These are phyloP conservation scores for Zaprionus obscuricornis DNA, from an alignment of 2,888 invertebrate species.

Conservation along the genomic window DNA sequence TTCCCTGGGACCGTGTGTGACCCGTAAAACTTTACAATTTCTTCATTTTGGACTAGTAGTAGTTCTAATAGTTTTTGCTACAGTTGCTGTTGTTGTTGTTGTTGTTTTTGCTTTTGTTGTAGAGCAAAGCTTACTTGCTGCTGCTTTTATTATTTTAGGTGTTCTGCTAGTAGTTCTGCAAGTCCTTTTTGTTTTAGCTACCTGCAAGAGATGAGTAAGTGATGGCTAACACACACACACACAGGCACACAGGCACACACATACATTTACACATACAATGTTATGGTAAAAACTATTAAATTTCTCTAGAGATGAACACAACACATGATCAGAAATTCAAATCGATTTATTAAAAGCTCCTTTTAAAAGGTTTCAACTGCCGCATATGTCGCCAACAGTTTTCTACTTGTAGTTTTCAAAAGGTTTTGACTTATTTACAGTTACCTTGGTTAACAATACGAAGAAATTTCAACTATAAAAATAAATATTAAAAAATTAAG, in stretches of 20 bases:
- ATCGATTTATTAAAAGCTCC: constrained; percentile 81
- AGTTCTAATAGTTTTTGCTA: constrained; percentile 34
- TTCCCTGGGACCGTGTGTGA: constrained; percentile 64
- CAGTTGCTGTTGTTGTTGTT: constrained; percentile 21
- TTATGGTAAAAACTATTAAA: constrained; percentile 77
- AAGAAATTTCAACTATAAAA: too few species aligned
- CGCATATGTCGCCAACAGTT: constrained; percentile 74
- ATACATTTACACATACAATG: constrained; percentile 69
- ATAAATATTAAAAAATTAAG: too few species aligned
- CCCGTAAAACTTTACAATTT: constrained; percentile 75
- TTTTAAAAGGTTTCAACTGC: constrained; percentile 37
- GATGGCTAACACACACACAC: too few species aligned
- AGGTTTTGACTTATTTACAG: too few species aligned
- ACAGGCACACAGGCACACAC: too few species aligned
- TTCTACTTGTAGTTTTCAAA: too few species aligned
- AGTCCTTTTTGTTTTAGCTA: constrained; percentile 12
- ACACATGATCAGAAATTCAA: constrained; percentile 81
- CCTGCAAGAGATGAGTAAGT: neutral
- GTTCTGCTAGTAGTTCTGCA: constrained; percentile 45
- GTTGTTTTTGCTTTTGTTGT: constrained; percentile 13
- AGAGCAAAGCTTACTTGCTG: constrained; percentile 56
- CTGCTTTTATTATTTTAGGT: constrained; percentile 72
- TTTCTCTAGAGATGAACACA: constrained; percentile 77
- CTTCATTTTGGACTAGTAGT: constrained; percentile 71
- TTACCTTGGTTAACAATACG: too few species aligned